Percentiles rank a stretch among this genome's conserved stretches.
Evolutionary conservation across 2,888 invertebrate species (phyloP).

Genomic region (Notodonta dromedarius): DNA sequence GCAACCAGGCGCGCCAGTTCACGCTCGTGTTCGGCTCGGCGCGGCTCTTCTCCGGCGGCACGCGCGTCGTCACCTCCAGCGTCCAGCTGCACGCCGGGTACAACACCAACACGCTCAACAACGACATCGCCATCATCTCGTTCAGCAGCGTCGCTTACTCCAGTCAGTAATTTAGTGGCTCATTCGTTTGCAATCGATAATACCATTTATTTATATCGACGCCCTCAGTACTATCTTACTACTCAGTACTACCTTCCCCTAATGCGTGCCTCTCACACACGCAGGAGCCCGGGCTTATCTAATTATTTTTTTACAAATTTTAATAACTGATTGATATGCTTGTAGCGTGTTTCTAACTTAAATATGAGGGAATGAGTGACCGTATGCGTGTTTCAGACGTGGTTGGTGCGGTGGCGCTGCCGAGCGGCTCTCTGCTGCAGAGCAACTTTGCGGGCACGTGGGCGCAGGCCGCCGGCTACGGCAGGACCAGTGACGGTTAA

Average conservation of each 20-base stretch:
- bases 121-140: constrained; percentile 41
- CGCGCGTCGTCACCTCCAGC: constrained; percentile 37
- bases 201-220: too few species aligned
- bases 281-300: too few species aligned
- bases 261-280: too few species aligned
- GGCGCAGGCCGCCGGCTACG: constrained; percentile 61
- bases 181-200: not conserved
- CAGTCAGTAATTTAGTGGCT: constrained; percentile 30
- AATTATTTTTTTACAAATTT: too few species aligned
- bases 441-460: constrained; percentile 45
- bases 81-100: constrained; percentile 41
- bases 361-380: too few species aligned
- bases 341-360: not conserved
- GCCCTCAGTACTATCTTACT: too few species aligned
- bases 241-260: too few species aligned
- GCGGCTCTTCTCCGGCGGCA: constrained; percentile 45
- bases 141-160: constrained; percentile 39
- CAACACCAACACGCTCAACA: constrained; percentile 38
- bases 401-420: constrained; percentile 51
- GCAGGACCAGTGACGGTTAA: constrained; percentile 56
- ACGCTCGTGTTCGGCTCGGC: constrained; percentile 50
- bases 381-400: constrained; percentile 32
- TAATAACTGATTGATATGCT: not conserved
- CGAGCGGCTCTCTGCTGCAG: constrained; percentile 40
- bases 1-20: constrained; percentile 48